Conservation (phyloP, 2,113 vertebrate species). For the Prietella phreatophila region DNA sequence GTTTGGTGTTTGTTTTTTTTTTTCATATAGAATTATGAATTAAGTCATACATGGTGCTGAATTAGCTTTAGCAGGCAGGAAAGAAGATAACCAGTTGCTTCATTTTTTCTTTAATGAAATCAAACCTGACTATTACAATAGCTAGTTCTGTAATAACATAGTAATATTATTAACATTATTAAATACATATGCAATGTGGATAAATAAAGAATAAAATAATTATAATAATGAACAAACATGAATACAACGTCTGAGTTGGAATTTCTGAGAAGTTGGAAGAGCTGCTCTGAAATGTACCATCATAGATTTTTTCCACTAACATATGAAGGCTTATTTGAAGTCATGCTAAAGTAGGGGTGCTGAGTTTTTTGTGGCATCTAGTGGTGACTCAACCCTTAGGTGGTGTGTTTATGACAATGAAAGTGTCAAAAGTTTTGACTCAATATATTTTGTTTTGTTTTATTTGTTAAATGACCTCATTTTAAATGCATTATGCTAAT, state of each 20-base stretch:
- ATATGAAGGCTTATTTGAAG: background rate
- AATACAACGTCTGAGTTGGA: background rate
- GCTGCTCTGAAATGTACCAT: background rate
- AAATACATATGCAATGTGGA: no score
- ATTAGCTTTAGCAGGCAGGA: background rate
- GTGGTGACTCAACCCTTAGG: background rate
- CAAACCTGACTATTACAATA: background rate
- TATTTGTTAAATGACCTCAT: background rate
- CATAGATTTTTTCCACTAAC: background rate
- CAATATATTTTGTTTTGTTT: background rate
- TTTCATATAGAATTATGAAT: background rate
- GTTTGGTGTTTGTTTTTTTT: background rate
- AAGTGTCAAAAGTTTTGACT: background rate
- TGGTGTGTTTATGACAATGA: background rate
- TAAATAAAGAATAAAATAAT: background rate
- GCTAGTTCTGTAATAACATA: background rate
- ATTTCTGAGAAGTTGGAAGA: background rate
- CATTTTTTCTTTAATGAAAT: background rate
- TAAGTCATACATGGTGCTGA: background rate
- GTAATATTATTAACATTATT: no score
- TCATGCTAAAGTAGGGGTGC: background rate
- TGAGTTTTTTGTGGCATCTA: background rate
- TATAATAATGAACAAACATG: background rate
- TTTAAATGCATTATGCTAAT: background rate
- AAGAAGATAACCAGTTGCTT: background rate